phyloP scores from a whole-genome alignment of 2,888 invertebrate genomes.

The Synanthedon tipuliformis region DNA sequence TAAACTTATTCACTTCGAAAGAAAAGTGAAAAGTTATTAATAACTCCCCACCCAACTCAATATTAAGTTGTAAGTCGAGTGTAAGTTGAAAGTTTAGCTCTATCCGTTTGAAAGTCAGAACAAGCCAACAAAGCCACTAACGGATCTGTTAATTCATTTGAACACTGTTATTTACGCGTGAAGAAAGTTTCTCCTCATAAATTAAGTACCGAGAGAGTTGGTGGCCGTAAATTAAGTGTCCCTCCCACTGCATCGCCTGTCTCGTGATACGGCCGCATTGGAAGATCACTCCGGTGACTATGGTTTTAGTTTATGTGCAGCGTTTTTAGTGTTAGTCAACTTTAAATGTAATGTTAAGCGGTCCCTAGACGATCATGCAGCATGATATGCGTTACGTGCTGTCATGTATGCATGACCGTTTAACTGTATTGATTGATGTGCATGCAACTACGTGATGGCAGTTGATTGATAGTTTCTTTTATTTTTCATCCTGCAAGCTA shows the following conservation, averaged over 20 bases:
- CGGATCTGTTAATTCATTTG: slow-evolving; percentile 22
- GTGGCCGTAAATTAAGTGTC: slow-evolving; percentile 23
- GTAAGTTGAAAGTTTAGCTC: not conserved
- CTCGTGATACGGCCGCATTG: not conserved
- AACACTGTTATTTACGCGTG: slow-evolving; percentile 25
- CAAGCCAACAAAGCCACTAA: slow-evolving; percentile 11
- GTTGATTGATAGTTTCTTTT: too few relatives aligned
- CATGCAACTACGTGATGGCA: too few relatives aligned
- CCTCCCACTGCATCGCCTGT: not conserved
- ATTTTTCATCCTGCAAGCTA: too few relatives aligned
- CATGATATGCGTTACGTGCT: too few relatives aligned
- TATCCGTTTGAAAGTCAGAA: slow-evolving; percentile 4
- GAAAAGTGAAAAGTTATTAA: too few relatives aligned
- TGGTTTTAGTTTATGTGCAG: not conserved
- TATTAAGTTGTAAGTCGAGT: not conserved
- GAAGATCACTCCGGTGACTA: not conserved
- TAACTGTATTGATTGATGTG: too few relatives aligned
- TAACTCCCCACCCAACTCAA: not conserved
- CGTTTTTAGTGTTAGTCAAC: not conserved
- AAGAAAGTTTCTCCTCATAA: slow-evolving; percentile 39
- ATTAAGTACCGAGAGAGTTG: slow-evolving; percentile 31
- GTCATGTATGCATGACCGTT: too few relatives aligned
- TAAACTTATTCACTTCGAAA: too few relatives aligned
- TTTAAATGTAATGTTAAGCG: too few relatives aligned
- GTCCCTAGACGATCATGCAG: too few relatives aligned